phyloP scores from a whole-genome alignment of 2,797 vertebrate genomes.

The Neosilurus mollespiculum region DNA sequence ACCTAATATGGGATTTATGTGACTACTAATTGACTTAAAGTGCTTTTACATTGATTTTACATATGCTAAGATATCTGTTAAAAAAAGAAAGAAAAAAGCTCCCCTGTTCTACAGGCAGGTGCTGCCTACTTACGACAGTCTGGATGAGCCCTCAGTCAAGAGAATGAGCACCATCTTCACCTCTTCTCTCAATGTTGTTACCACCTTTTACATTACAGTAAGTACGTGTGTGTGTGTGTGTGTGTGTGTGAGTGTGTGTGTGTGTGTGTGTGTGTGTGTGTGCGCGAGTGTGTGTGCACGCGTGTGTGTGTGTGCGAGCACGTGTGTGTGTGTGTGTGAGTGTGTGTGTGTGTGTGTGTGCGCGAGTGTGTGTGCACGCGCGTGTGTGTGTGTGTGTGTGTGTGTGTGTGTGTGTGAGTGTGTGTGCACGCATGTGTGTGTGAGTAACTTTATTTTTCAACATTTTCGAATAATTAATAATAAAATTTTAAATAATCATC shows the following conservation, averaged over 20 bases:
- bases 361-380: conserved; percentile 21
- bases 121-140: conserved; percentile 94
- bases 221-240: conserved; percentile 60
- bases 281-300: no score
- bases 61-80: background rate
- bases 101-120: conserved; percentile 83
- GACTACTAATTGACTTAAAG: background rate
- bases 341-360: no score
- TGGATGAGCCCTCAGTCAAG: conserved; percentile 97
- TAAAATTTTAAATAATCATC: no score
- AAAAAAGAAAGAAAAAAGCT: conserved; percentile 4
- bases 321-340: no score
- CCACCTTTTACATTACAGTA: conserved; percentile 94
- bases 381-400: conserved; percentile 33
- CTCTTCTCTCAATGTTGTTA: conserved; percentile 91
- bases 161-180: conserved; percentile 98
- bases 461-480: no score
- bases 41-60: background rate
- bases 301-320: no score
- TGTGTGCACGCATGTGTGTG: no score
- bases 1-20: background rate
- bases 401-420: no score
- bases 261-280: conserved; percentile 57
- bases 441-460: no score
- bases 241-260: conserved; percentile 53